Evolutionary conservation across 2,888 invertebrate genomes (phyloP).

Genomic region (Pomacea canaliculata): DNA sequence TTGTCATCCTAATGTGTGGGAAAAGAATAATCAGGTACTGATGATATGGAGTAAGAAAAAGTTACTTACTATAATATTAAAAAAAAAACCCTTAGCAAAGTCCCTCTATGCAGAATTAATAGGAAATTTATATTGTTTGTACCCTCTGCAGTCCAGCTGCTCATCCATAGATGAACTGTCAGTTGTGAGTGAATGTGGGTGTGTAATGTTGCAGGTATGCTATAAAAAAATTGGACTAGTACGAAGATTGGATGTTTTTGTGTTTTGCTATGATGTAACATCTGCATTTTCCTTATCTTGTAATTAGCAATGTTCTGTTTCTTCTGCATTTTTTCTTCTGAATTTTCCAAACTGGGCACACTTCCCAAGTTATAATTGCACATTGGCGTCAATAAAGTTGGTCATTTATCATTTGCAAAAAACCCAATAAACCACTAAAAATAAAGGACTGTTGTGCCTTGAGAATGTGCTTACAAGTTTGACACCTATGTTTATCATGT

Average conservation of each 20-base stretch:
- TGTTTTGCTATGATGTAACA: too few relatives aligned
- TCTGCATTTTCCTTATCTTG: too few relatives aligned
- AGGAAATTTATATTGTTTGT: too few relatives aligned
- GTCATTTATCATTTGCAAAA: background rate
- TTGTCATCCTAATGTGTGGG: slow-evolving; percentile 64
- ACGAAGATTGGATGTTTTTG: too few relatives aligned
- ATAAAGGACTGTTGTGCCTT: background rate
- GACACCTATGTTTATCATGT: background rate
- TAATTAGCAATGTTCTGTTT: background rate
- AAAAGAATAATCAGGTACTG: background rate
- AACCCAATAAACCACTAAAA: background rate
- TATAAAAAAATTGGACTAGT: too few relatives aligned
- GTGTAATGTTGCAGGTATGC: too few relatives aligned
- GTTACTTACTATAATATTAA: background rate
- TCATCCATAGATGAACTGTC: too few relatives aligned
- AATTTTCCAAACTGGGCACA: background rate
- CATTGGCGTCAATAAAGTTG: background rate
- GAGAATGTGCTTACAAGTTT: background rate
- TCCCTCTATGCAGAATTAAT: too few relatives aligned
- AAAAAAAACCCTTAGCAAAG: too few relatives aligned
- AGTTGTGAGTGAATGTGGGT: too few relatives aligned
- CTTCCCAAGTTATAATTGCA: background rate
- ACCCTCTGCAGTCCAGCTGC: too few relatives aligned
- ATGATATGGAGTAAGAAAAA: background rate
- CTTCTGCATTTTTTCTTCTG: background rate